Evolutionary conservation across 2,888 invertebrate species (phyloP).

Genomic region (Sisyra nigra): DNA sequence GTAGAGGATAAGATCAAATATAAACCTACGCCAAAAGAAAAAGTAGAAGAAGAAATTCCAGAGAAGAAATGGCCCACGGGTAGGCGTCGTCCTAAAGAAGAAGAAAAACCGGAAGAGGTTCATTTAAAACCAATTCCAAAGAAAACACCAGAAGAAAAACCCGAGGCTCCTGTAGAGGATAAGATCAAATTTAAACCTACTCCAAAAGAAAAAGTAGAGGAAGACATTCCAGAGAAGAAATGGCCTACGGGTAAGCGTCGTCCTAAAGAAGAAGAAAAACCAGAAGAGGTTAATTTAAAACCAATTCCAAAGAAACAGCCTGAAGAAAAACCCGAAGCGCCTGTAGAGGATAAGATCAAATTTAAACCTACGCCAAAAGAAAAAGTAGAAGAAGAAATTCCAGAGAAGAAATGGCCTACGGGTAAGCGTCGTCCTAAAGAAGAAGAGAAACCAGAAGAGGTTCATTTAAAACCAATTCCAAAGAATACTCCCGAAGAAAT

Average conservation of each 20-base stretch:
- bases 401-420: slow-evolving; percentile 12
- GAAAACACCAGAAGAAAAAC: slow-evolving; percentile 17
- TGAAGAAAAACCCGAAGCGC: slow-evolving; percentile 11
- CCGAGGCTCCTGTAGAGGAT: slow-evolving; percentile 12
- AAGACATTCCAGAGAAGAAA: slow-evolving; percentile 21
- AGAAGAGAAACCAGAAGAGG: slow-evolving; percentile 29
- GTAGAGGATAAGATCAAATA: slow-evolving; percentile 18
- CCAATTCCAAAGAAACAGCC: slow-evolving; percentile 9
- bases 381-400: slow-evolving; percentile 17
- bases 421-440: slow-evolving; percentile 13
- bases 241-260: slow-evolving; percentile 18
- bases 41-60: slow-evolving; percentile 12
- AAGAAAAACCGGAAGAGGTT: slow-evolving; percentile 14
- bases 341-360: slow-evolving; percentile 17
- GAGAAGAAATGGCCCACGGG: slow-evolving; percentile 19
- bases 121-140: slow-evolving; percentile 17
- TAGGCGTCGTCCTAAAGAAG: slow-evolving; percentile 17
- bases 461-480: slow-evolving; percentile 32
- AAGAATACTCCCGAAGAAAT: slow-evolving; percentile 24
- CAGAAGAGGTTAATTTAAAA: slow-evolving; percentile 11
- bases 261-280: slow-evolving; percentile 15
- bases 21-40: slow-evolving; percentile 17
- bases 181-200: slow-evolving; percentile 12
- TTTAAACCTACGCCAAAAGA: slow-evolving; percentile 16
- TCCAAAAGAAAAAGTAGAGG: slow-evolving; percentile 18